Conservation (phyloP, 2,888 invertebrate genomes). For the Dryobota labecula region DNA sequence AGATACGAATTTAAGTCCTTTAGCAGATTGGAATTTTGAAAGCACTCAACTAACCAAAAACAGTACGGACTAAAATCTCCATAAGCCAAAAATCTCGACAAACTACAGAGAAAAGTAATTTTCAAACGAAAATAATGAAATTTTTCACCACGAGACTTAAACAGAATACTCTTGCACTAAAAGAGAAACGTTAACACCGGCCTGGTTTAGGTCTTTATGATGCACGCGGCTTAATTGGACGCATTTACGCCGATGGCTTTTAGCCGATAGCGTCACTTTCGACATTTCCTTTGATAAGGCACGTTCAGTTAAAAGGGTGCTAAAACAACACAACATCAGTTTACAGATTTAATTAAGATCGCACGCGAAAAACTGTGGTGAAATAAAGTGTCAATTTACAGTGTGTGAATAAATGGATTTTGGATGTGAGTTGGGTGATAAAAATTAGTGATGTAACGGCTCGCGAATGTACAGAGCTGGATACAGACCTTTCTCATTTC, state of each 20-base stretch:
- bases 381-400: conserved; percentile 45
- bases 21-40: background rate
- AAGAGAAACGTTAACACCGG: conserved; percentile 65
- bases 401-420: conserved; percentile 52
- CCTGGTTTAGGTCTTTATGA: conserved; percentile 71
- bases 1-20: conserved; percentile 14
- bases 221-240: conserved; percentile 78
- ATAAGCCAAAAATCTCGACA: conserved; percentile 21
- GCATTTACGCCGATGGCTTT: conserved; percentile 82
- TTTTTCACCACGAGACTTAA: conserved; percentile 48
- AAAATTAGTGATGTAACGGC: conserved; percentile 30
- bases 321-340: conserved; percentile 76
- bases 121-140: conserved; percentile 44
- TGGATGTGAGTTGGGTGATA: conserved; percentile 30
- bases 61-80: conserved; percentile 1
- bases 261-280: conserved; percentile 84
- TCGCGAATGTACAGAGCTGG: background rate
- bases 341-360: conserved; percentile 82
- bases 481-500: conserved; percentile 19
- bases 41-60: conserved; percentile 26
- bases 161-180: conserved; percentile 54
- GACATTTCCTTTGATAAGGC: conserved; percentile 85
- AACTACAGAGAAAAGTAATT: conserved; percentile 35
- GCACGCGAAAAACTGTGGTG: conserved; percentile 59
- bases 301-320: conserved; percentile 81